Evolutionary conservation across 2,113 vertebrate species (phyloP), one percentile per base, ranked within the genome.

Genomic region (Benitochromis conjunctus): DNA sequence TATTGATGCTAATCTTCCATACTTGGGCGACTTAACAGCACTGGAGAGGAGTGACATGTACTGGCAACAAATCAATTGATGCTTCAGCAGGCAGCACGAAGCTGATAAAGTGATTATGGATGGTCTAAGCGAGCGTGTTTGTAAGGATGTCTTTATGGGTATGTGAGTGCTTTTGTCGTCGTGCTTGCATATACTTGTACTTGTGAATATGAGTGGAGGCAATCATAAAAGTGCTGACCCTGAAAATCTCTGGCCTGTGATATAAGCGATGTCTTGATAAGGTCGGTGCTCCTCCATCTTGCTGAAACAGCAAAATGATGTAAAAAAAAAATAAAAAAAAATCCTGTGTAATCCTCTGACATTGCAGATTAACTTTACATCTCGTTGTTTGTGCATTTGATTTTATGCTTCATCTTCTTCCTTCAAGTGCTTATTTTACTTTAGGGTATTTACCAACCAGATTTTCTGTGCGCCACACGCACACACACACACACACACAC

Each of bases 201-300:
- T 76, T 66, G 41, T 56, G 79, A 88, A 82, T 89, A 85, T 86
- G 80, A 87, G 81, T 4, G 12, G 71, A 84, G 57, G 91, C 86
- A 92, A 94, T 93, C 91, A 88, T 79, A 93, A 94, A 95, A 94
- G 89, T 94, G 94, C 92, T 94, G 94, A 94, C 89, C 79, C 71
- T 81, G 86, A 79, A 80, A 92, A 89, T 90, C 84, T 88, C 51
- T 24, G 83, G 87, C 80, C 60, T 71, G 88, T 83, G 86, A 92
- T 93, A 82, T 89, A 82, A 92, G 87, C 64, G 41, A 79, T 21
- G 89, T 86, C 81, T 84, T 62, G 85, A 90, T 92, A 88, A 91
- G 91, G 86, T 89, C 83, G 81, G 38, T 36, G 87, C 86, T 85
- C 80, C 80, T 31, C 66, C 31, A 5, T 74, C 79, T 54, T 87